phyloP scores from a whole-genome alignment of 2,797 vertebrate species.

The Acestrorhynchus altus region DNA sequence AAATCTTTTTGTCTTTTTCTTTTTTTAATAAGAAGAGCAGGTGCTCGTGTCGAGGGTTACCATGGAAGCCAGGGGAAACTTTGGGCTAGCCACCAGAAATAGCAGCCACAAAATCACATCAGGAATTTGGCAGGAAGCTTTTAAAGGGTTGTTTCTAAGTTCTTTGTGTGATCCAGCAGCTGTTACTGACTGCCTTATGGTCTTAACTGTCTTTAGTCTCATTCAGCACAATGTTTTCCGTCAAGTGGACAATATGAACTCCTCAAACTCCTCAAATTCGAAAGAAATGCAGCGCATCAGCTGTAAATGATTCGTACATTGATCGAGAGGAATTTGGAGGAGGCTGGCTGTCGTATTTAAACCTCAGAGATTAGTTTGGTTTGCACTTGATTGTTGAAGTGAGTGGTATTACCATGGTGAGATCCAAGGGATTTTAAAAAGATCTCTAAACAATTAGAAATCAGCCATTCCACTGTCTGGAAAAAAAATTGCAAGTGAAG shows the following conservation, averaged over 20 bases:
- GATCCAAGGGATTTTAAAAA: no score
- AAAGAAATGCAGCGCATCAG: no score
- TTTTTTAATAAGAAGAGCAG: conserved; percentile 39
- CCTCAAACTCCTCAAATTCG: conserved; percentile 27
- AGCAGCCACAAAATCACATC: conserved; percentile 33
- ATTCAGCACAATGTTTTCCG: background rate
- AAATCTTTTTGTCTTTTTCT: background rate
- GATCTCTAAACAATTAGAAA: no score
- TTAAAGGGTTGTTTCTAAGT: conserved; percentile 27
- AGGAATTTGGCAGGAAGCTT: conserved; percentile 28
- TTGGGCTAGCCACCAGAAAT: conserved; percentile 42
- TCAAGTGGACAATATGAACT: background rate
- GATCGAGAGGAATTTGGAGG: no score
- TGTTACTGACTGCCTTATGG: conserved; percentile 12
- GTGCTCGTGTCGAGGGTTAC: conserved; percentile 43
- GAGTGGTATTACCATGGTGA: no score
- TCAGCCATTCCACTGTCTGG: no score
- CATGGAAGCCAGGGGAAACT: conserved; percentile 47
- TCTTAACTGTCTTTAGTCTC: background rate
- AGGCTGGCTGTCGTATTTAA: no score
- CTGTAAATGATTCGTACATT: no score
- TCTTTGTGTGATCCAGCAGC: conserved; percentile 33
- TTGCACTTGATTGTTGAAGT: no score
- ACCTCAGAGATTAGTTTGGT: no score
- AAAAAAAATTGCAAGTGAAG: no score